Evolutionary conservation across 1,140 invertebrate species (phyloP).

Genomic region (Drosophila repleta): DNA sequence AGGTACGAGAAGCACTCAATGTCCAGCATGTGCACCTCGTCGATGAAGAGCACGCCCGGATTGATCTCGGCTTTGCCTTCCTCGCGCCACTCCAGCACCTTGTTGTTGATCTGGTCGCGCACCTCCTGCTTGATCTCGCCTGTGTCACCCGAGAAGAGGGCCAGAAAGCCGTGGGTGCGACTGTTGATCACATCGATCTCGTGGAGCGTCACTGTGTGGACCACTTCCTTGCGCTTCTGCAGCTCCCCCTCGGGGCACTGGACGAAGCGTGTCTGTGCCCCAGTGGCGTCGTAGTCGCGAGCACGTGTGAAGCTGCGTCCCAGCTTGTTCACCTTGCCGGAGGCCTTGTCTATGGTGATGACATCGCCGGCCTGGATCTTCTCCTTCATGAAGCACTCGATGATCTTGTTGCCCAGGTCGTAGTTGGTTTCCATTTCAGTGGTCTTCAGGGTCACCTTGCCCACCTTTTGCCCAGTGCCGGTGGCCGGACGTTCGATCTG

Average conservation of each 20-base stretch:
- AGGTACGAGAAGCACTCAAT: constrained; percentile 99
- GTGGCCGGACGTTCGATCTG: constrained; percentile 97
- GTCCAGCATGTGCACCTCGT: constrained; percentile 99
- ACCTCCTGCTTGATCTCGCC: constrained; percentile 99
- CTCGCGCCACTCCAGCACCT: constrained; percentile 99
- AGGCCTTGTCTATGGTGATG: constrained; percentile 98
- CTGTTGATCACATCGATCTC: constrained; percentile 99
- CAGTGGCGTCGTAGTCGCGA: constrained; percentile 98
- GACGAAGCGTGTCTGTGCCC: constrained; percentile 96
- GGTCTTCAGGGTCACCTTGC: constrained; percentile 98
- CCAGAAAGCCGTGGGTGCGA: constrained; percentile 97
- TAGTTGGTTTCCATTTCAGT: constrained; percentile 99
- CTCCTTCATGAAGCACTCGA: constrained; percentile 98
- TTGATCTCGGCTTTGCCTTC: constrained; percentile 99
- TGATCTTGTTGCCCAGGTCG: constrained; percentile 99
- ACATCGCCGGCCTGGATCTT: constrained; percentile 98
- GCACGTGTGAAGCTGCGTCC: constrained; percentile 98
- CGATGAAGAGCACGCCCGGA: constrained; percentile 96
- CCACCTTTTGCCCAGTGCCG: constrained; percentile 94
- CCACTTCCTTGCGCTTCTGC: constrained; percentile 99
- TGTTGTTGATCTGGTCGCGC: constrained; percentile 99
- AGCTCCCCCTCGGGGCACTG: constrained; percentile 99
- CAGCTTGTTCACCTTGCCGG: constrained; percentile 97
- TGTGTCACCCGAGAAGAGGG: constrained; percentile 98
- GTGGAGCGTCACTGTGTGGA: constrained; percentile 99